phyloP scores from a whole-genome alignment of 2,888 invertebrate genomes.

The Hemaris fuciformis region DNA sequence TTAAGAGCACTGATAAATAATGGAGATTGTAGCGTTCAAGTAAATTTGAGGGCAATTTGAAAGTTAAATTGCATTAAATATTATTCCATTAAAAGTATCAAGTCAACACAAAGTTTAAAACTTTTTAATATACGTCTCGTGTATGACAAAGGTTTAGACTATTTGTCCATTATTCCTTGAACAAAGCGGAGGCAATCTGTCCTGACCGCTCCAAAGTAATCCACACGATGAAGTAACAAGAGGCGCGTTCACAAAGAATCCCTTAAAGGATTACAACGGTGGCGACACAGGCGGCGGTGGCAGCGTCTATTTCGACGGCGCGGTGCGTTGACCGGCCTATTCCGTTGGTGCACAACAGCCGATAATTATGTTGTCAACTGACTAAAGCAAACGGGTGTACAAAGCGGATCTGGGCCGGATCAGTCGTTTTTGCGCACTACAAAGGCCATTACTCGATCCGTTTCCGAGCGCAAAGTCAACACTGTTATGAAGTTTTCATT shows the following conservation, averaged over 20 bases:
- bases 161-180: background rate
- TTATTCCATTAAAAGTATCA: no score
- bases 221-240: slow-evolving; percentile 15
- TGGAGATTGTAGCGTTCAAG: no score
- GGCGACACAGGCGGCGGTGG: slow-evolving; percentile 21
- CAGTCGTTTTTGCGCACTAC: slow-evolving; percentile 74
- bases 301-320: slow-evolving; percentile 48
- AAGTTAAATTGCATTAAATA: no score
- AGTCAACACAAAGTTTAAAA: no score
- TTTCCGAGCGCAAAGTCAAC: slow-evolving; percentile 73
- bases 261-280: slow-evolving; percentile 38
- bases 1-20: no score
- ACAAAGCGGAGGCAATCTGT: background rate
- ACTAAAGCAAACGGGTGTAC: slow-evolving; percentile 68
- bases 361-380: slow-evolving; percentile 76
- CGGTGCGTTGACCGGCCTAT: slow-evolving; percentile 60
- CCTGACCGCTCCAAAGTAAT: background rate
- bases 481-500: slow-evolving; percentile 76
- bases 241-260: slow-evolving; percentile 28
- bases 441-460: slow-evolving; percentile 76
- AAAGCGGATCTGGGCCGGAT: slow-evolving; percentile 73
- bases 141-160: no score
- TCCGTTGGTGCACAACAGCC: slow-evolving; percentile 53
- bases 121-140: no score
- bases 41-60: no score